Evolutionary conservation across 2,113 vertebrate genomes (phyloP).

Genomic region (Nettapus auritus): DNA sequence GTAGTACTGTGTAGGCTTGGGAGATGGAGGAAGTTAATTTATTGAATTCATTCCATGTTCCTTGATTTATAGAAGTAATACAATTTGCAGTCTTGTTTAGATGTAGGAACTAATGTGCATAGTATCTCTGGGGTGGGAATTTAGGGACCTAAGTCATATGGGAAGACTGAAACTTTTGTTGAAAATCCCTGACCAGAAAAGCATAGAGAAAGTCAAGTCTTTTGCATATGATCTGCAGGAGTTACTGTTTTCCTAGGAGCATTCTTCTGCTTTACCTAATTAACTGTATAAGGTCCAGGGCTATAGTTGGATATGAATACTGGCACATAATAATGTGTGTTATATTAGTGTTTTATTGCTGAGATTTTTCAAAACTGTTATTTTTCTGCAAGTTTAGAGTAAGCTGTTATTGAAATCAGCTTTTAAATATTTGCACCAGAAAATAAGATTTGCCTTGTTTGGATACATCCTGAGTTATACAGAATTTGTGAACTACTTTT

Average conservation of each 20-base stretch:
- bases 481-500: constrained; percentile 41
- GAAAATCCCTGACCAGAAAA: not conserved
- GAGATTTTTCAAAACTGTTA: not conserved
- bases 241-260: not conserved
- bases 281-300: not conserved
- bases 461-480: not conserved
- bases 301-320: not conserved
- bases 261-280: not conserved
- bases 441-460: constrained; percentile 53
- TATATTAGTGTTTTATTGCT: not conserved
- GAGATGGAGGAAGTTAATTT: not conserved
- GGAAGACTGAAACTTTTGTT: not conserved
- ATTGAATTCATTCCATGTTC: not conserved
- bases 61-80: not conserved
- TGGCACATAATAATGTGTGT: not conserved
- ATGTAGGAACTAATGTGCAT: not conserved
- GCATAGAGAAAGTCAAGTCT: not conserved
- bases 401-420: not conserved
- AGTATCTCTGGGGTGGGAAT: not conserved
- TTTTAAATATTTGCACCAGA: constrained; percentile 36
- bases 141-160: not conserved
- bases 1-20: not conserved
- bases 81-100: not conserved
- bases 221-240: not conserved
- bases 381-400: not conserved